phyloP scores from a whole-genome alignment of 2,888 invertebrate genomes.

The Amblyjoppa fuscipennis region DNA sequence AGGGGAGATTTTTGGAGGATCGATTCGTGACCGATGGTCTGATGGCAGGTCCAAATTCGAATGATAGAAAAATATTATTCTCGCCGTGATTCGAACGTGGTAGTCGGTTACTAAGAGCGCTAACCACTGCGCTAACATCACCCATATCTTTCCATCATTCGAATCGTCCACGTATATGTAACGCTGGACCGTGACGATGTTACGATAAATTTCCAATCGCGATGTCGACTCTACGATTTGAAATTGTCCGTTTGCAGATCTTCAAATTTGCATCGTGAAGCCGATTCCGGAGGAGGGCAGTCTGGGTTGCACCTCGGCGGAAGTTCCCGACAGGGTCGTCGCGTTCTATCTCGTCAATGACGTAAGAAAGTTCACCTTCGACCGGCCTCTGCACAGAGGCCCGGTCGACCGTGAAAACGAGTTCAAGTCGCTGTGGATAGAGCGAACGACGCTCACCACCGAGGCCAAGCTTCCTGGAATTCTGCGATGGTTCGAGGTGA shows the following conservation, averaged over 20 bases:
- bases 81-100: too few relatives aligned
- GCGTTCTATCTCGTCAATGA: conserved; percentile 97
- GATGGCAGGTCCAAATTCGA: background rate
- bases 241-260: conserved; percentile 87
- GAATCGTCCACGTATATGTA: too few relatives aligned
- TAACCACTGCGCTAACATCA: too few relatives aligned
- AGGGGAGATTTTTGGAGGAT: too few relatives aligned
- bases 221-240: background rate
- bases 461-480: conserved; percentile 95
- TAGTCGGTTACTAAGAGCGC: too few relatives aligned
- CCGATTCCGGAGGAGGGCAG: conserved; percentile 92
- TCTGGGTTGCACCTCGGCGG: conserved; percentile 86
- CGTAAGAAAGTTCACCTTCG: conserved; percentile 95
- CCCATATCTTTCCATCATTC: too few relatives aligned
- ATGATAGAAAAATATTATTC: background rate
- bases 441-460: conserved; percentile 94
- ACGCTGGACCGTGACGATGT: too few relatives aligned
- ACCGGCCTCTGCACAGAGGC: conserved; percentile 95
- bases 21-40: too few relatives aligned
- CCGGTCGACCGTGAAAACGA: conserved; percentile 97
- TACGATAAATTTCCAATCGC: background rate
- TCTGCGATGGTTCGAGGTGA: conserved; percentile 98
- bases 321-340: conserved; percentile 94
- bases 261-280: conserved; percentile 97
- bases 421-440: conserved; percentile 98